Conservation (phyloP, 2,113 vertebrate genomes). For the Telmatochromis sp. region DNA sequence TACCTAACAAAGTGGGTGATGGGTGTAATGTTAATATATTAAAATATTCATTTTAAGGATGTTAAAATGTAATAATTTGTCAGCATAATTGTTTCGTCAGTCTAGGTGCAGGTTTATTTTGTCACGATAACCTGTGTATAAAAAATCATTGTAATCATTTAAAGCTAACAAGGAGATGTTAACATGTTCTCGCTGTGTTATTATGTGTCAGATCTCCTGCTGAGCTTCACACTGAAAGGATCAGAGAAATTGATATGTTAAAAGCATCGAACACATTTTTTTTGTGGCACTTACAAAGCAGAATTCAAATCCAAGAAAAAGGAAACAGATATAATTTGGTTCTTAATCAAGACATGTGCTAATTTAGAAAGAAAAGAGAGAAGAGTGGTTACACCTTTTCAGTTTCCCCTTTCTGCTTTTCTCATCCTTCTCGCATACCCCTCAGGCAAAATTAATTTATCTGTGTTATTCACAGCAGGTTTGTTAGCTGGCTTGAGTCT, state of each 20-base stretch:
- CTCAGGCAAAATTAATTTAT: neutral
- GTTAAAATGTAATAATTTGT: neutral
- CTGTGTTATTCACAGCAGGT: neutral
- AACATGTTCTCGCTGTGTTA: neutral
- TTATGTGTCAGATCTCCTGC: neutral
- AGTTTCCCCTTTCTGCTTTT: neutral
- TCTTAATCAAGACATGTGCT: neutral
- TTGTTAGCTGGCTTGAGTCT: neutral
- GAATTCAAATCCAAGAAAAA: neutral
- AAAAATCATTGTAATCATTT: neutral
- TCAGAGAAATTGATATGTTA: neutral
- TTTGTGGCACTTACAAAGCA: neutral
- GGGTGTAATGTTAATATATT: neutral
- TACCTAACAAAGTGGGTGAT: neutral
- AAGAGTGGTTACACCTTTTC: neutral
- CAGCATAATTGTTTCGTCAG: neutral
- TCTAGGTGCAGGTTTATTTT: neutral
- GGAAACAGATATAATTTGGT: neutral
- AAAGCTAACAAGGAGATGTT: neutral
- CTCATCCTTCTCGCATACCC: neutral
- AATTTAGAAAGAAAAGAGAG: neutral
- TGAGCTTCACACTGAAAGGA: neutral
- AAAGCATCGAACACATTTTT: neutral
- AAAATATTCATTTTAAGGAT: neutral
- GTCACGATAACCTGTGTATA: neutral